A percentile compares a stretch with the other conserved stretches of the same genome.
phyloP scores from a whole-genome alignment of 2,113 vertebrate genomes.

The Pollimyrus isidori region DNA sequence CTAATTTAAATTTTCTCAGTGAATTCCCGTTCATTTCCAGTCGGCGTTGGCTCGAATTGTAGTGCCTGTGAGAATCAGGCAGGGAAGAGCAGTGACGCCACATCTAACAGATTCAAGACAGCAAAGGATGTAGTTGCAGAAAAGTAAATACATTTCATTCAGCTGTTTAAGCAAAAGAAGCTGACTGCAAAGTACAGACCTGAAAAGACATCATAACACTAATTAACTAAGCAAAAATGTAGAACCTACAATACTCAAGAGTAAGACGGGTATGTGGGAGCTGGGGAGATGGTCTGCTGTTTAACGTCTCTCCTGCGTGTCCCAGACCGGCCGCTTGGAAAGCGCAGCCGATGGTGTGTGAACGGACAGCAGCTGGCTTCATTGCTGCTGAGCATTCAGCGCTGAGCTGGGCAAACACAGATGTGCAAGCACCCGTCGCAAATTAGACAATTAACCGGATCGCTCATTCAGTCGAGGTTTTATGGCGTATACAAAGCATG shows the following conservation, averaged over 20 bases:
- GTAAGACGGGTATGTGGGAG: not conserved
- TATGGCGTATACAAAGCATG: not conserved
- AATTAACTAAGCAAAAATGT: not conserved
- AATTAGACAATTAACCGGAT: slow-evolving; percentile 4
- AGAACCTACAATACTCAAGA: not conserved
- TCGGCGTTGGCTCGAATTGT: not conserved
- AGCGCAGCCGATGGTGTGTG: not conserved
- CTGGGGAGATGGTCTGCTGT: not conserved
- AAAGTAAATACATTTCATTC: not conserved
- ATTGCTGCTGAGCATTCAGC: not conserved
- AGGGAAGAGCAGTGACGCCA: not conserved
- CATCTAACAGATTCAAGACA: not conserved
- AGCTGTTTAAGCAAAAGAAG: not conserved
- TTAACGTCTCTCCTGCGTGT: not conserved
- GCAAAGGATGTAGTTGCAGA: not conserved
- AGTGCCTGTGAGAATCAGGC: not conserved
- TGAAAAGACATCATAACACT: not conserved
- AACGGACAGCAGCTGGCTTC: not conserved
- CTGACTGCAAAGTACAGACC: not conserved
- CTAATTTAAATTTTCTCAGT: not conserved
- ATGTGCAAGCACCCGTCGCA: not conserved
- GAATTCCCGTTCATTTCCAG: not conserved
- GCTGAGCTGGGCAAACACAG: not conserved
- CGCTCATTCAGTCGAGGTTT: not conserved
- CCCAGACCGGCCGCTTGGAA: not conserved